Percentiles rank a stretch among this genome's conserved stretches.
Evolutionary conservation across 2,888 invertebrate genomes (phyloP).

Genomic region (Rhynchonema sp.): DNA sequence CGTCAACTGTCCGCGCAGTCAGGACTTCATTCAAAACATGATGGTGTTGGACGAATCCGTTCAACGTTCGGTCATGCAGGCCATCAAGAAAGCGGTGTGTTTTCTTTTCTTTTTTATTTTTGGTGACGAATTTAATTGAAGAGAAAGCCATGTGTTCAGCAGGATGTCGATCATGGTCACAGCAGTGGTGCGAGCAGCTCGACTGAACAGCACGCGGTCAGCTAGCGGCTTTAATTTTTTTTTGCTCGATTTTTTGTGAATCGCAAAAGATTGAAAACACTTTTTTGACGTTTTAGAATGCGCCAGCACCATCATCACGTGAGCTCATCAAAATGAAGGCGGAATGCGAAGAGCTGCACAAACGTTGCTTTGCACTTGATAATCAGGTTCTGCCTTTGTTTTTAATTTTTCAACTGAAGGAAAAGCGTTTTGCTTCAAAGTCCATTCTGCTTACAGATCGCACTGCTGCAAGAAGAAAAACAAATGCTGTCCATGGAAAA

Average conservation of each 20-base stretch:
- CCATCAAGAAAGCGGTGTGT: too few species aligned
- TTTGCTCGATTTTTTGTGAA: too few species aligned
- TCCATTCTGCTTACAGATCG: not conserved
- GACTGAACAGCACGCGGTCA: too few species aligned
- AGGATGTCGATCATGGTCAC: too few species aligned
- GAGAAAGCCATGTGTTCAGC: too few species aligned
- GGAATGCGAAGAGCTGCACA: not conserved
- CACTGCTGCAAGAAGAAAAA: not conserved
- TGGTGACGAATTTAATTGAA: too few species aligned
- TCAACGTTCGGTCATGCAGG: conserved; percentile 1
- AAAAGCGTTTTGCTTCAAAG: not conserved
- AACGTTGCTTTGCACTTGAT: not conserved
- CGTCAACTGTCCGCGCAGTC: not conserved
- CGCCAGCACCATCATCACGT: not conserved
- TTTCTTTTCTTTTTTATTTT: too few species aligned
- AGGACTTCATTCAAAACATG: not conserved
- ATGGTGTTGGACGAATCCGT: not conserved
- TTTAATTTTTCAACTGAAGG: too few species aligned
- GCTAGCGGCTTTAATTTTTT: too few species aligned
- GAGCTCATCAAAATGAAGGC: not conserved
- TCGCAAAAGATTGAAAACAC: too few species aligned
- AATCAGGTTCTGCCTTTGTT: not conserved
- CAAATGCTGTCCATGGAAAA: not conserved
- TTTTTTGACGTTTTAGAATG: too few species aligned
- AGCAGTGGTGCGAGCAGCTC: too few species aligned